Percentiles rank a stretch among this genome's conserved stretches.
Evolutionary conservation across 2,888 invertebrate genomes (phyloP).

Genomic region (Yponomeuta plumbellus): DNA sequence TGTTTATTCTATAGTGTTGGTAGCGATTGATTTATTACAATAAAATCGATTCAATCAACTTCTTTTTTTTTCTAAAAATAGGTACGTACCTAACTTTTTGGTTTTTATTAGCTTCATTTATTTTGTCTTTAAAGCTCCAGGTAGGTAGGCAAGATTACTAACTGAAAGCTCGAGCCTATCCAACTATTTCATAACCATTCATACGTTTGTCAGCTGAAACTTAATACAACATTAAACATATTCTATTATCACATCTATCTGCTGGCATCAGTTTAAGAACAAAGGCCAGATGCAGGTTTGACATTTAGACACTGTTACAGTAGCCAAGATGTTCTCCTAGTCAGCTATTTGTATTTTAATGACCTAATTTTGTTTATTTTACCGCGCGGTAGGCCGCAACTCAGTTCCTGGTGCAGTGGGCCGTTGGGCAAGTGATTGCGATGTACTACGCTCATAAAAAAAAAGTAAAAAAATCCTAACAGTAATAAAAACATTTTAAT

Average conservation of each 20-base stretch:
- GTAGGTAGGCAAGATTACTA: background rate
- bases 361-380: slow-evolving; percentile 16
- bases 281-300: slow-evolving; percentile 18
- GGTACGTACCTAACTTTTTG: too few species aligned
- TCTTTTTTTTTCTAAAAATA: background rate
- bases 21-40: background rate
- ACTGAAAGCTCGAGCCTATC: background rate
- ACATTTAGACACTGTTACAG: slow-evolving; percentile 17
- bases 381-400: background rate
- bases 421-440: too few species aligned
- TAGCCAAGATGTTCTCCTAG: slow-evolving; percentile 11
- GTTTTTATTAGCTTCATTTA: too few species aligned
- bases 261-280: slow-evolving; percentile 13
- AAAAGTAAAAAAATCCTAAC: background rate
- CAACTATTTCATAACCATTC: background rate
- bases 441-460: background rate
- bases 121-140: too few species aligned
- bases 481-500: background rate
- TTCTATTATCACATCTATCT: slow-evolving; percentile 9
- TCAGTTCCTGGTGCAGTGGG: background rate
- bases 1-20: background rate
- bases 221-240: background rate
- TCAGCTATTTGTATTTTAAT: slow-evolving; percentile 17
- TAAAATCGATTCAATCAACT: background rate
- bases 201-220: background rate